Percentiles rank a stretch among this genome's conserved stretches.
These are phyloP conservation scores for Neolamprologus modestus DNA, from an alignment of 2,113 vertebrate species.

Conservation along the genomic window DNA sequence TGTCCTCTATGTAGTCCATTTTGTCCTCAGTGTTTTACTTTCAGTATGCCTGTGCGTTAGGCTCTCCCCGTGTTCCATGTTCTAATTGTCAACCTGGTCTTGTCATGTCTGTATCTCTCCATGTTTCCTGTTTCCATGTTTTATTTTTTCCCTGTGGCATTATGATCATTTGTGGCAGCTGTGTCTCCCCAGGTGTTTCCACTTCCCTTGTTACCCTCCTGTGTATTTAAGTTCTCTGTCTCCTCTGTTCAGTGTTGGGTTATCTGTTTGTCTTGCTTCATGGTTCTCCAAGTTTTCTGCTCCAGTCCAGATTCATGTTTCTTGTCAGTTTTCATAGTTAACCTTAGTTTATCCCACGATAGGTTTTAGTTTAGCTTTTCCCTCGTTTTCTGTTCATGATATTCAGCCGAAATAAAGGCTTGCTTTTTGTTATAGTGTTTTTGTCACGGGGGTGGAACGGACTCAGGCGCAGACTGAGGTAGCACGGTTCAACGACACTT, in stretches of 20 bases:
- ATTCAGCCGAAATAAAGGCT: not conserved
- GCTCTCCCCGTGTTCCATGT: accelerated
- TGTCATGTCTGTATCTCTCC: not conserved
- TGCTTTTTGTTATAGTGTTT: accelerated
- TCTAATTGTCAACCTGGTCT: not conserved
- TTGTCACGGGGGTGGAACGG: too few relatives aligned
- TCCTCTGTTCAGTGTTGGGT: not conserved
- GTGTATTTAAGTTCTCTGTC: not conserved
- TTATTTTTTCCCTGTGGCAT: not conserved
- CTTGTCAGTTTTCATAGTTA: not conserved
- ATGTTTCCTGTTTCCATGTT: not conserved
- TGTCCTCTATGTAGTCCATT: not conserved
- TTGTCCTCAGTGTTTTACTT: not conserved
- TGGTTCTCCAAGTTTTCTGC: accelerated
- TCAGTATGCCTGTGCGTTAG: not conserved
- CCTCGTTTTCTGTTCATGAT: accelerated
- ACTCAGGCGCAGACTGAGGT: too few relatives aligned
- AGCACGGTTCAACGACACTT: too few relatives aligned
- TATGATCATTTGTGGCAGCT: not conserved
- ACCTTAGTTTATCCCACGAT: not conserved
- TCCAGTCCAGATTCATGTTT: not conserved
- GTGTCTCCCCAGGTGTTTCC: not conserved
- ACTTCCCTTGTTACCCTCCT: not conserved
- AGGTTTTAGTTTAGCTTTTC: not conserved
- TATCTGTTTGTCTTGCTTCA: not conserved